Conservation (phyloP, 2,888 invertebrate genomes). For the Altica lythri region DNA sequence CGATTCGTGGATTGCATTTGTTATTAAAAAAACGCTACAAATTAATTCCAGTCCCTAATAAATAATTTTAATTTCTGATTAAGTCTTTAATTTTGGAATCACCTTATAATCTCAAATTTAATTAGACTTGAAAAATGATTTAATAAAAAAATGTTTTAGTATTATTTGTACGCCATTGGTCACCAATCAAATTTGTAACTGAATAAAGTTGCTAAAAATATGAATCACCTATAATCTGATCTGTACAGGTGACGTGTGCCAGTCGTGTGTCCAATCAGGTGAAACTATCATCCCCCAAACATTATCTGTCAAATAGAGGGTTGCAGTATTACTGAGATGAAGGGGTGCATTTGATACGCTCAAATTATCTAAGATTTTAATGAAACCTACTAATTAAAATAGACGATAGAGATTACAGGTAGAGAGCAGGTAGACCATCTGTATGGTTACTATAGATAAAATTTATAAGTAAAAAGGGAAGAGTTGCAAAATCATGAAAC, state of each 20-base stretch:
- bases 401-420: slow-evolving; percentile 19
- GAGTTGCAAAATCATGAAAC: too few species aligned
- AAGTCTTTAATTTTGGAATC: too few species aligned
- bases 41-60: too few species aligned
- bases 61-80: too few species aligned
- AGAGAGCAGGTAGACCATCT: slow-evolving; percentile 7
- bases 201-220: slow-evolving; percentile 39
- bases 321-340: slow-evolving; percentile 15
- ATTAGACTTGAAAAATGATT: background rate
- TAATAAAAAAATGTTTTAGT: background rate
- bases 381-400: slow-evolving; percentile 28
- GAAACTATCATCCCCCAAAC: slow-evolving; percentile 34
- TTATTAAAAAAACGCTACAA: too few species aligned
- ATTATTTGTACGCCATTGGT: slow-evolving; percentile 13
- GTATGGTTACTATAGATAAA: too few species aligned
- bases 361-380: slow-evolving; percentile 31
- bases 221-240: slow-evolving; percentile 47
- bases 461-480: too few species aligned
- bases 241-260: slow-evolving; percentile 47
- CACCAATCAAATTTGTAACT: slow-evolving; percentile 10
- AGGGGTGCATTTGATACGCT: slow-evolving; percentile 27
- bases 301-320: slow-evolving; percentile 32
- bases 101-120: too few species aligned
- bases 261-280: slow-evolving; percentile 46
- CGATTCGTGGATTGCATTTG: too few species aligned